Percentiles rank a stretch among this genome's conserved stretches.
phyloP scores from a whole-genome alignment of 2,797 vertebrate genomes.

The Periophthalmus magnuspinnatus region DNA sequence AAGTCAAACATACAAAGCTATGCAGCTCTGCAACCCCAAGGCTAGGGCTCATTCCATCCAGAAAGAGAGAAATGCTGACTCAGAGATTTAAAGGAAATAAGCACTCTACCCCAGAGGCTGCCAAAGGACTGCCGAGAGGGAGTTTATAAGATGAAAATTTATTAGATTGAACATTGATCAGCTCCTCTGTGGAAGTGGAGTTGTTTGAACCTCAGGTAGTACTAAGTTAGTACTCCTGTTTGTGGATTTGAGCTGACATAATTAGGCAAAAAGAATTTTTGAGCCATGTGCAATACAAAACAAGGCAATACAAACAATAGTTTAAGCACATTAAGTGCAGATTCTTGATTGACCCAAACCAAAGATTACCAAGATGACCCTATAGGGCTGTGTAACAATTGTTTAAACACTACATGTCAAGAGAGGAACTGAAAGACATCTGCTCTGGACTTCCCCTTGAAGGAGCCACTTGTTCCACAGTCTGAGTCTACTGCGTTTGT shows the following conservation, averaged over 20 bases:
- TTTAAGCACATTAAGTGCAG: neutral
- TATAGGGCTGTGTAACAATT: conserved; percentile 13
- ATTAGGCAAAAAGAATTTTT: neutral
- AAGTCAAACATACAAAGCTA: conserved; percentile 28
- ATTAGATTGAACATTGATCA: neutral
- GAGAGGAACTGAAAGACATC: conserved; percentile 69
- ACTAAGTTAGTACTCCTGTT: neutral
- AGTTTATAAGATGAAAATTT: conserved; percentile 2
- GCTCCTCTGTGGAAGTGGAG: conserved; percentile 2
- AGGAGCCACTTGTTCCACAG: conserved; percentile 30
- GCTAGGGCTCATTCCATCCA: neutral
- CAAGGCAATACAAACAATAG: no score
- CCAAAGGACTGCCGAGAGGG: neutral
- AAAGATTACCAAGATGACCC: neutral
- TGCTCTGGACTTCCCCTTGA: conserved; percentile 60
- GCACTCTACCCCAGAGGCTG: conserved; percentile 7
- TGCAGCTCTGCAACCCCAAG: neutral
- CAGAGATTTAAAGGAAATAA: conserved; percentile 22
- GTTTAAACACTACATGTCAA: conserved; percentile 12
- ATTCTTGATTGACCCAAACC: neutral
- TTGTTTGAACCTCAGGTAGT: conserved; percentile 6
- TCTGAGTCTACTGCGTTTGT: conserved; percentile 6
- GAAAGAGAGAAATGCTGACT: conserved; percentile 22
- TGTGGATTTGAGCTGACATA: neutral
- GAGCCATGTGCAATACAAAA: neutral